Evolutionary conservation across 2,113 vertebrate species (phyloP).

Genomic region (Plecotus auritus): DNA sequence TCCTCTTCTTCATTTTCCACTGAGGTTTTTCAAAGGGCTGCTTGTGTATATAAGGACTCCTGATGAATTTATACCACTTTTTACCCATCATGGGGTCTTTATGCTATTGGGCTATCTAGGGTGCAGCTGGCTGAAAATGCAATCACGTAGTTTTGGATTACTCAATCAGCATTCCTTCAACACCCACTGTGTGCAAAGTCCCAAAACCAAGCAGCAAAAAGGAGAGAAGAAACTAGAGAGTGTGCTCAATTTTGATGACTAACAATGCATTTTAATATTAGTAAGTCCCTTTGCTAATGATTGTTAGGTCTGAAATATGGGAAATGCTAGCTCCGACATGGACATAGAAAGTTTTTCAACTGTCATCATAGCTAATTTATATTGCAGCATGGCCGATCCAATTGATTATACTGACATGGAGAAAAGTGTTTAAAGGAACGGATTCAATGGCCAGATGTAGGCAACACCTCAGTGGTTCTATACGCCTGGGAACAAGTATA

Average conservation of each 20-base stretch:
- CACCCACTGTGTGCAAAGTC: background rate
- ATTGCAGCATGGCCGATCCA: background rate
- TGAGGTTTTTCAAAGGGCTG: background rate
- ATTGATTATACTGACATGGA: background rate
- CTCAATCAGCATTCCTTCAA: background rate
- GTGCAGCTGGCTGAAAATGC: background rate
- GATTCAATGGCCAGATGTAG: background rate
- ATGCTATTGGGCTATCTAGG: background rate
- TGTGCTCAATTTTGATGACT: background rate
- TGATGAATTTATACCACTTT: background rate
- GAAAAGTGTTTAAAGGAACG: background rate
- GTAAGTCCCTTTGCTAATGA: background rate
- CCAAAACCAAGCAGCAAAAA: background rate
- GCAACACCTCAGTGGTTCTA: background rate
- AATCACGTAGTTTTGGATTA: slow-evolving; percentile 4
- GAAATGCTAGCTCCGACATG: background rate
- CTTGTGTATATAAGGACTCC: background rate
- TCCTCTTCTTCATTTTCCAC: background rate
- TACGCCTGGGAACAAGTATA: background rate
- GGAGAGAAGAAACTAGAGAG: background rate
- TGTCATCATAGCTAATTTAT: background rate
- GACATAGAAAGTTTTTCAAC: background rate
- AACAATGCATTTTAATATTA: background rate
- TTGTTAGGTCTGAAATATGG: background rate
- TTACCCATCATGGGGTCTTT: background rate